Percentiles rank a stretch among this genome's conserved stretches.
These are phyloP conservation scores for Brachypteracias leptosomus DNA, from an alignment of 2,113 vertebrate genomes.

Conservation along the genomic window DNA sequence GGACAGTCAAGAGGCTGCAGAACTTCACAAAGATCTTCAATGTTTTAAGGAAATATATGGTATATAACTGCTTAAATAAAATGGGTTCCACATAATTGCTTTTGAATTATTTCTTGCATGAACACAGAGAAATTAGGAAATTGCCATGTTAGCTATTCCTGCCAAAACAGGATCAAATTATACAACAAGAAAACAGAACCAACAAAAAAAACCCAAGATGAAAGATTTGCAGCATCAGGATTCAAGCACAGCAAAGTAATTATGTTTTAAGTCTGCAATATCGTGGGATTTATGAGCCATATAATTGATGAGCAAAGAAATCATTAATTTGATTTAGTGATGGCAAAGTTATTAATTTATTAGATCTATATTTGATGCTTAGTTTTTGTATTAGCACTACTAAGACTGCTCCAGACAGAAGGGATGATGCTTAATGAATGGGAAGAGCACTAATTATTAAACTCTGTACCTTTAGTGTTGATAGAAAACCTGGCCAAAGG, in stretches of 20 bases:
- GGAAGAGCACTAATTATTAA: slow-evolving; percentile 54
- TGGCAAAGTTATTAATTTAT: slow-evolving; percentile 26
- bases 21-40: background rate
- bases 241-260: slow-evolving; percentile 3
- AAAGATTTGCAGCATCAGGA: slow-evolving; percentile 23
- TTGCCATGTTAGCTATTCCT: background rate
- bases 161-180: slow-evolving; percentile 7
- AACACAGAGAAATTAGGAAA: background rate
- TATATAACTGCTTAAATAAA: background rate
- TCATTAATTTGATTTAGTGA: slow-evolving; percentile 42
- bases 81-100: background rate
- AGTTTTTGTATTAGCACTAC: slow-evolving; percentile 24
- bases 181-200: slow-evolving; percentile 21
- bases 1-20: background rate
- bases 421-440: slow-evolving; percentile 24
- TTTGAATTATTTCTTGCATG: background rate
- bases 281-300: slow-evolving; percentile 5
- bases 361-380: slow-evolving; percentile 28
- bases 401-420: slow-evolving; percentile 62
- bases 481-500: slow-evolving; percentile 48
- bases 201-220: background rate
- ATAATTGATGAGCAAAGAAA: slow-evolving; percentile 16
- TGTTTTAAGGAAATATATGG: background rate
- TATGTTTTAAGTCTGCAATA: background rate
- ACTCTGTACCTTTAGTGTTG: slow-evolving; percentile 29